A percentile compares a stretch with the other conserved stretches of the same genome.
Conservation (phyloP, 2,888 invertebrate genomes). For the Melieria picta region DNA sequence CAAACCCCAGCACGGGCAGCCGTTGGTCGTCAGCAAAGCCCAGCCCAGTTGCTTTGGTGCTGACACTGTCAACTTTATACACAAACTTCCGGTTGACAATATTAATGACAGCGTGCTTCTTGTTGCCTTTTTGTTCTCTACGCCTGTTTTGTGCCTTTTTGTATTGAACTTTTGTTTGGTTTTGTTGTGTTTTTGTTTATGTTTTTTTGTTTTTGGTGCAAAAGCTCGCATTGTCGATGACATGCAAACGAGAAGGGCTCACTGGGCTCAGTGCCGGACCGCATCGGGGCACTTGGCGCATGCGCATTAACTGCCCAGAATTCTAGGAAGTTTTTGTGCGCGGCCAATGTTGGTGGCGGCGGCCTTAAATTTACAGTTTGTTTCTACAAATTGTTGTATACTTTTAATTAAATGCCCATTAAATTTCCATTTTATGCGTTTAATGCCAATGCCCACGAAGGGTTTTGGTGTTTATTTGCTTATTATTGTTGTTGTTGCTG, state of each 20-base stretch:
- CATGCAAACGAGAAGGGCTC: conserved; percentile 14
- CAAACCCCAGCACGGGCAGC: no score
- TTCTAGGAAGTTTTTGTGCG: conserved; percentile 16
- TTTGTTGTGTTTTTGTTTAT: background rate
- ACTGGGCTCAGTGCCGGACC: background rate
- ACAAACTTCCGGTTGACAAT: conserved; percentile 28
- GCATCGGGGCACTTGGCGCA: no score
- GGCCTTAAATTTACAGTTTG: conserved; percentile 11
- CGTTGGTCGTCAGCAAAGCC: no score
- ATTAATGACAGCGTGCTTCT: conserved; percentile 5
- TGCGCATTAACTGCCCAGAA: background rate
- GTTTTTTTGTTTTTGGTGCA: conserved; percentile 8
- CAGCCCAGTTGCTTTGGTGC: background rate
- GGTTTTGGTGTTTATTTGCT: no score
- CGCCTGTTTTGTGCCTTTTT: no score
- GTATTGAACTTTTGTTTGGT: no score
- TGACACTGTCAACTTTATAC: background rate
- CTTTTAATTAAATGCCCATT: conserved; percentile 22
- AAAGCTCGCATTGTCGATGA: background rate
- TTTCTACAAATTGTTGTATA: background rate
- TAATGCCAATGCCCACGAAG: background rate
- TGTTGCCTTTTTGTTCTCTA: no score
- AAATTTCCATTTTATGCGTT: background rate
- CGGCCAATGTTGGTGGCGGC: background rate
- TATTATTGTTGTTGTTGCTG: no score